Evolutionary conservation across 2,797 vertebrate species (phyloP).

Genomic region (Cryptoblepharus egeriae): DNA sequence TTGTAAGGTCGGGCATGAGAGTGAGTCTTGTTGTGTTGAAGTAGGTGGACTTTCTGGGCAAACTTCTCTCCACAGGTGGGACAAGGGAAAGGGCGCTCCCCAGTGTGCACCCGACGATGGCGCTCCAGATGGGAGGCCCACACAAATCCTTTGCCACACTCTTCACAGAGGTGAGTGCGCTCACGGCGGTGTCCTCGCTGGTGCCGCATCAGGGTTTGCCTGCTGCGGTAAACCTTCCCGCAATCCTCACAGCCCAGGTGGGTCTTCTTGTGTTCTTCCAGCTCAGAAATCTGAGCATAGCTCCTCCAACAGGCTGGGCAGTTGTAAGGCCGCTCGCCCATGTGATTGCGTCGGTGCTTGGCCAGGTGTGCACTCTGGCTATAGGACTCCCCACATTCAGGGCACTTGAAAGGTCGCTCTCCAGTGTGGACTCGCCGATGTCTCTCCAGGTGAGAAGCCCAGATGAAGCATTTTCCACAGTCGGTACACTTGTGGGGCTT

Average conservation of each 20-base stretch:
- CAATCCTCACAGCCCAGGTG: conserved; percentile 57
- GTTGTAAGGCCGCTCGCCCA: conserved; percentile 47
- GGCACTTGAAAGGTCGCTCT: conserved; percentile 48
- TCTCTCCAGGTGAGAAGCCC: conserved; percentile 54
- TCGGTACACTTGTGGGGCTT: conserved; percentile 50
- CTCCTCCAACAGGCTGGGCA: conserved; percentile 54
- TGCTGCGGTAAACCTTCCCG: conserved; percentile 5
- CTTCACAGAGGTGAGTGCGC: conserved; percentile 29
- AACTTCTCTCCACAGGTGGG: conserved; percentile 39
- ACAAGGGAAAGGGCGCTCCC: conserved; percentile 41
- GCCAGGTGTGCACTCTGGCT: conserved; percentile 60
- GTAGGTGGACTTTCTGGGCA: conserved; percentile 40
- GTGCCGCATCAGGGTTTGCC: conserved; percentile 26
- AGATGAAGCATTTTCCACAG: conserved; percentile 52
- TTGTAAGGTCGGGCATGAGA: conserved; percentile 35
- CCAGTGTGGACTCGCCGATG: conserved; percentile 50
- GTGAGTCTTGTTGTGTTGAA: conserved; percentile 44
- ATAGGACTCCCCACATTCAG: conserved; percentile 55
- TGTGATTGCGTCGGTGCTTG: conserved; percentile 66
- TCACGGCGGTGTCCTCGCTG: conserved; percentile 40
- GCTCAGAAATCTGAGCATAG: conserved; percentile 54
- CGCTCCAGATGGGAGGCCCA: conserved; percentile 49
- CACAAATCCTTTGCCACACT: conserved; percentile 38
- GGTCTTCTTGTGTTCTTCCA: conserved; percentile 50
- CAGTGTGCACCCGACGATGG: conserved; percentile 37